Conservation (phyloP, 2,888 invertebrate species). For the Ophraella communa region DNA sequence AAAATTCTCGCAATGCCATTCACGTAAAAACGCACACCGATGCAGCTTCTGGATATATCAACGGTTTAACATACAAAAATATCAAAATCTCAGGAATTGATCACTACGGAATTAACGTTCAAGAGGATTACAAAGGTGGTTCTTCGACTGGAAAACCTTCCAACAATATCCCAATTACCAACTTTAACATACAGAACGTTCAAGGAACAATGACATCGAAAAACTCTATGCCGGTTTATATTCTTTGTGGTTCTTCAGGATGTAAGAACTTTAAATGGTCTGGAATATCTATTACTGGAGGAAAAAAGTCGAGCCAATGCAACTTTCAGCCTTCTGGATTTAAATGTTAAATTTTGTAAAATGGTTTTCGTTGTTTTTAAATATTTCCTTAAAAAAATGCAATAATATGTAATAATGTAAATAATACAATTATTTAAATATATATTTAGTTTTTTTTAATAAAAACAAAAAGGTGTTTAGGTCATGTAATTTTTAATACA, state of each 20-base stretch:
- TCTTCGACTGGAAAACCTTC: slow-evolving; percentile 26
- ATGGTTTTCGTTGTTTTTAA: no score
- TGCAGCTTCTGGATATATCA: slow-evolving; percentile 28
- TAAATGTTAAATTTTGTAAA: slow-evolving; percentile 21
- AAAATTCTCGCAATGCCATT: slow-evolving; percentile 34
- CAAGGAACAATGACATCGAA: slow-evolving; percentile 24
- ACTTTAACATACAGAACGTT: slow-evolving; percentile 22
- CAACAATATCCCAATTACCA: slow-evolving; percentile 36
- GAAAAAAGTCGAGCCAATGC: slow-evolving; percentile 21
- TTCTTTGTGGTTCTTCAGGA: slow-evolving; percentile 35
- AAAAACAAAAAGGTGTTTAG: no score
- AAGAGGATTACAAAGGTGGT: slow-evolving; percentile 36
- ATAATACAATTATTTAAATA: no score
- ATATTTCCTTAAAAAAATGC: no score
- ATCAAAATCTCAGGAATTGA: slow-evolving; percentile 31
- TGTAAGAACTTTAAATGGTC: slow-evolving; percentile 34
- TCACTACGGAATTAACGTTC: slow-evolving; percentile 39
- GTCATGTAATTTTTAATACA: no score
- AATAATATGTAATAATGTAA: no score
- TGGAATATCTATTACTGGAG: slow-evolving; percentile 26
- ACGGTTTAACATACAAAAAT: slow-evolving; percentile 34
- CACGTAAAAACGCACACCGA: slow-evolving; percentile 40
- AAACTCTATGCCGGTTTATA: slow-evolving; percentile 26
- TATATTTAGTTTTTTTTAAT: no score
- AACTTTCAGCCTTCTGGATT: slow-evolving; percentile 9